These are phyloP conservation scores for Ischnus inquisitorius DNA, from an alignment of 2,888 invertebrate genomes.

Conservation along the genomic window DNA sequence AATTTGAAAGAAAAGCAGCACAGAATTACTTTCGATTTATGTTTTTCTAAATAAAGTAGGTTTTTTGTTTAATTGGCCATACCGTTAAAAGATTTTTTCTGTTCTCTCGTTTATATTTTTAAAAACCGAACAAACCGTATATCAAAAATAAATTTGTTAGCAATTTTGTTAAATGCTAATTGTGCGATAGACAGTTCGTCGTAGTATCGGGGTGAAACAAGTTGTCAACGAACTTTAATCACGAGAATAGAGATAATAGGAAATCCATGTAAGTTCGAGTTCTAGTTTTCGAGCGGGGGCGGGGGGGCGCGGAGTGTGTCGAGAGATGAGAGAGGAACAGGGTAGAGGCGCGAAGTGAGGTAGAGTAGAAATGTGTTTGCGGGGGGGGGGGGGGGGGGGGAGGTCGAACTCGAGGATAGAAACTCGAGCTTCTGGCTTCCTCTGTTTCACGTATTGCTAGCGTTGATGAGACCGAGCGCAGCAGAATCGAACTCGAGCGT, in stretches of 20 bases:
- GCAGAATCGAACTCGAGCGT: slow-evolving; percentile 60
- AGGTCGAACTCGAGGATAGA: slow-evolving; percentile 38
- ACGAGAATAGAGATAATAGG: slow-evolving; percentile 65
- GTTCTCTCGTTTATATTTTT: background rate
- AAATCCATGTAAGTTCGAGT: slow-evolving; percentile 70
- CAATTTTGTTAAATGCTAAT: slow-evolving; percentile 22
- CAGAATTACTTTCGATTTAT: no score
- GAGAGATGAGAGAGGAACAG: slow-evolving; percentile 45
- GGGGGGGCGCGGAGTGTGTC: slow-evolving; percentile 13
- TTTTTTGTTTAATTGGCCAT: background rate
- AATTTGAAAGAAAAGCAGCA: no score
- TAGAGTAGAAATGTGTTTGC: slow-evolving; percentile 47
- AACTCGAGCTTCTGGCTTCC: slow-evolving; percentile 44
- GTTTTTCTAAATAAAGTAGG: background rate
- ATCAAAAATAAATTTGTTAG: background rate
- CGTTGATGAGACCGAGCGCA: slow-evolving; percentile 60
- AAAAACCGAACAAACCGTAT: background rate
- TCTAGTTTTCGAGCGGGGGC: slow-evolving; percentile 63
- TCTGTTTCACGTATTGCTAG: slow-evolving; percentile 45
- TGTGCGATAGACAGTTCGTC: slow-evolving; percentile 8
- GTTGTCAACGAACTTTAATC: slow-evolving; percentile 53
- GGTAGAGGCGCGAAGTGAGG: slow-evolving; percentile 42
- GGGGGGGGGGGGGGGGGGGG: slow-evolving; percentile 36
- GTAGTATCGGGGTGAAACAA: slow-evolving; percentile 27
- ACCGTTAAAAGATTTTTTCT: background rate